These are phyloP conservation scores for Patella depressa DNA, from an alignment of 2,888 invertebrate species.

Conservation along the genomic window DNA sequence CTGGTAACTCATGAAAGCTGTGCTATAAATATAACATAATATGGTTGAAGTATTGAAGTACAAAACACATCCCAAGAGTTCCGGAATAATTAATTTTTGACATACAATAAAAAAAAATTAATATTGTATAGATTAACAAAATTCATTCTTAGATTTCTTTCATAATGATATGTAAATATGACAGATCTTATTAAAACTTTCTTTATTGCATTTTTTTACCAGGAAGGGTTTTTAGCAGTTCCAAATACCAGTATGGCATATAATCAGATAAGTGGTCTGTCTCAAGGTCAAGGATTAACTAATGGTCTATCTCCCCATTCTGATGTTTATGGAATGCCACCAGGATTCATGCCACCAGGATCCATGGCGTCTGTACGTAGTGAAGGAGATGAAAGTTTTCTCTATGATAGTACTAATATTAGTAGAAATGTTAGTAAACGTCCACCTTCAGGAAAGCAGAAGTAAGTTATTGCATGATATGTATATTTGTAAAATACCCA, in stretches of 20 bases:
- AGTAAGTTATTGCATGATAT: slow-evolving; percentile 20
- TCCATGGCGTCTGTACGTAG: slow-evolving; percentile 35
- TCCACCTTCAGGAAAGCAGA: slow-evolving; percentile 34
- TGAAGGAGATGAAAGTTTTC: slow-evolving; percentile 34
- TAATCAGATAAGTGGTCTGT: not conserved
- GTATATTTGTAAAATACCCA: not conserved
- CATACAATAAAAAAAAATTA: no score
- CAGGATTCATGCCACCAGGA: no score
- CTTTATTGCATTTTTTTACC: not conserved
- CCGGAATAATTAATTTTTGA: no score
- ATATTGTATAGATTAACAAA: no score
- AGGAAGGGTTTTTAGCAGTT: slow-evolving; percentile 28
- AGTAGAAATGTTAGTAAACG: slow-evolving; percentile 20
- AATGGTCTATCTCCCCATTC: not conserved
- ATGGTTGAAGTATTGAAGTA: no score
- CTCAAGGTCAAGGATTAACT: not conserved
- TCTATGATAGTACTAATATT: slow-evolving; percentile 16
- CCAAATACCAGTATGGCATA: slow-evolving; percentile 18
- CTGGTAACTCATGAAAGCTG: no score
- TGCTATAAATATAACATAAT: no score
- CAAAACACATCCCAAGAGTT: no score
- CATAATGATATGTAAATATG: no score
- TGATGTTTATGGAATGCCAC: not conserved
- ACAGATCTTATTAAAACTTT: no score
- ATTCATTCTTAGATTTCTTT: no score